Evolutionary conservation across 2,113 vertebrate genomes (phyloP), one percentile per base, ranked within the genome.

Genomic region (Gracilinanus agilis): DNA sequence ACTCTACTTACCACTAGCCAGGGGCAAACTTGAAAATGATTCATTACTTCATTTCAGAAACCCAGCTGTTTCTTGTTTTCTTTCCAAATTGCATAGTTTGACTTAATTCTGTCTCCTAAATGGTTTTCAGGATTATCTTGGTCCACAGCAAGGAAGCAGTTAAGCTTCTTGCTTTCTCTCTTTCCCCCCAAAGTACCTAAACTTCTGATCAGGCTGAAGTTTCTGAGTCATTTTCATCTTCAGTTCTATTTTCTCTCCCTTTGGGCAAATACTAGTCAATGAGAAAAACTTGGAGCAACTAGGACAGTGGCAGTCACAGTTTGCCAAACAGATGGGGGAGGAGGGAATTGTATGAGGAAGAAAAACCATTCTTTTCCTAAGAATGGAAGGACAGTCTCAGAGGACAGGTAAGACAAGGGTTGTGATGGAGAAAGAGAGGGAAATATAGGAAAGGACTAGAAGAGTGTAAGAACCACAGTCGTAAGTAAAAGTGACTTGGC

Each of bases 31-130:
- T 55, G 90, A 55, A 95, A 34, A 55, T 1, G 4, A 92, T 83
- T 55, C 95, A 96, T 95, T 92, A 56, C 9, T 53, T 44, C 8
- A 53, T 93, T 92, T 92, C 88, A 90, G 54, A 92, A 44, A 93
- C 10, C 67, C 29, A 88, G 25, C 44, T 21, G 24, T 49, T 90
- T 90, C 93, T 29, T 44, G 10, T 54, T 12, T 40, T 29, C 55
- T 89, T 61, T 90, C 19, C 40, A 55, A 89, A 23, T 40, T 83
- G 54, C 53, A 93, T 83, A 19, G 40, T 83, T 83, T 83, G 53
- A 88, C 3, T 29, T 88, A 94, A 29, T 89, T 56, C 40, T 93
- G 44, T 92, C 24, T 53, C 75, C 55, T 53, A 95, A 96, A 49
- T 49, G 90, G 55, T 25, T 91, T 95, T 83, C 27, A 54, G 53